Evolutionary conservation across 2,888 invertebrate genomes (phyloP).

Genomic region (Actias luna): DNA sequence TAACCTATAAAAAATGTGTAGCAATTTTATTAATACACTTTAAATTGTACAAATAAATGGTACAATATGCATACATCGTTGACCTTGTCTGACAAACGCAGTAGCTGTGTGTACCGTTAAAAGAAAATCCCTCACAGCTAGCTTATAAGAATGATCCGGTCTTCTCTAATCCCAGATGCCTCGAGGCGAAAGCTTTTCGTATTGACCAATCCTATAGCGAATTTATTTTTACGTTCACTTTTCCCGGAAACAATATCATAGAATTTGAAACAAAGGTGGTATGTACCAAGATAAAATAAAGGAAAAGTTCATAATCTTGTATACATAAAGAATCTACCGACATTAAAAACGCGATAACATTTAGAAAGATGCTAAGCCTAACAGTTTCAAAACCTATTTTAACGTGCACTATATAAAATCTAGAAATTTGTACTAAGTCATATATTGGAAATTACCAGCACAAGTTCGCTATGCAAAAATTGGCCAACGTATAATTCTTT

Average conservation of each 20-base stretch:
- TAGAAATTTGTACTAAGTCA: background rate
- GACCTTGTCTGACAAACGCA: background rate
- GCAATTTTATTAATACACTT: too few species aligned
- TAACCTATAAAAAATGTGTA: too few species aligned
- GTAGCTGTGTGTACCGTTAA: constrained; percentile 1
- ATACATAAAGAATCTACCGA: background rate
- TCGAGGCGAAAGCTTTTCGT: constrained; percentile 9
- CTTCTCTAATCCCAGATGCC: constrained; percentile 12
- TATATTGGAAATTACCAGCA: too few species aligned
- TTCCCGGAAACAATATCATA: background rate
- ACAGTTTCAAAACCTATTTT: background rate
- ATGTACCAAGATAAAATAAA: background rate
- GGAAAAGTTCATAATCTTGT: background rate
- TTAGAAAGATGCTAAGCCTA: background rate
- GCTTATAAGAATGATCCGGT: constrained; percentile 13
- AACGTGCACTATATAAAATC: background rate
- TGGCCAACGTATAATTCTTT: background rate
- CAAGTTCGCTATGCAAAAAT: too few species aligned
- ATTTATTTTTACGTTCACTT: constrained; percentile 7
- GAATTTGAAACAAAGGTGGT: background rate
- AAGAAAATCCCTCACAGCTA: constrained; percentile 13
- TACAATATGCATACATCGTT: background rate
- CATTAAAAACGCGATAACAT: background rate
- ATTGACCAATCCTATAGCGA: constrained; percentile 13
- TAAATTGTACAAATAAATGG: background rate